Percentiles rank a stretch among this genome's conserved stretches.
phyloP scores from a whole-genome alignment of 1,140 invertebrate genomes.

The Teleopsis dalmanni region DNA sequence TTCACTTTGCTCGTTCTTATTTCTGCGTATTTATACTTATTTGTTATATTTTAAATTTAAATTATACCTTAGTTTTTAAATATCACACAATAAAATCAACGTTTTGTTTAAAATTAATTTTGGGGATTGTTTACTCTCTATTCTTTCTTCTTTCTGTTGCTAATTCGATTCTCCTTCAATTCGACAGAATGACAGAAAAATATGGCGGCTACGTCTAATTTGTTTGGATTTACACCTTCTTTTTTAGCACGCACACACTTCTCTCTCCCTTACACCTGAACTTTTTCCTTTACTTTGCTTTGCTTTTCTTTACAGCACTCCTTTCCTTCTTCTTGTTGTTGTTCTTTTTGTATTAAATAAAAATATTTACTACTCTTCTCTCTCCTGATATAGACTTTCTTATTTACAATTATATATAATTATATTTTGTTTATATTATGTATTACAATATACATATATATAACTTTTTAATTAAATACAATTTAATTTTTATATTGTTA shows the following conservation, averaged over 20 bases:
- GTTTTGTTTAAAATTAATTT: conserved; percentile 17
- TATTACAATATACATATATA: conserved; percentile 11
- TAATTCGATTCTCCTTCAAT: conserved; percentile 9
- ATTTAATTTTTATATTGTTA: conserved; percentile 19
- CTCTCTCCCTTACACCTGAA: conserved; percentile 10
- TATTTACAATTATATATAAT: conserved; percentile 30
- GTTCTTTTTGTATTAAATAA: no score
- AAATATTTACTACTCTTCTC: conserved; percentile 15
- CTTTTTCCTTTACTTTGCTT: neutral
- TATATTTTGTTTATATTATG: conserved; percentile 15
- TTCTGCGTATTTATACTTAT: conserved; percentile 3
- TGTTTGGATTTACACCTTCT: conserved; percentile 14
- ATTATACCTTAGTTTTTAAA: conserved; percentile 41
- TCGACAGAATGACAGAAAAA: no score
- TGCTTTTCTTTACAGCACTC: conserved; percentile 2
- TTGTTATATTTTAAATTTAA: conserved; percentile 7
- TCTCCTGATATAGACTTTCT: conserved; percentile 3
- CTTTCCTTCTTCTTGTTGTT: conserved; percentile 5
- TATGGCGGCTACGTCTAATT: conserved; percentile 9
- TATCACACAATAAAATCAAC: conserved; percentile 45
- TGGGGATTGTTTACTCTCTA: conserved; percentile 19
- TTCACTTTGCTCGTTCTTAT: conserved; percentile 10
- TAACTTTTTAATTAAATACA: conserved; percentile 10
- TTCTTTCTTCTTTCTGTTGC: conserved; percentile 10
- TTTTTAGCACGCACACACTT: conserved; percentile 12